A percentile compares a stretch with the other conserved stretches of the same genome.
Evolutionary conservation across 2,113 vertebrate species (phyloP).

Genomic region (Dicrurus megarhynchus): DNA sequence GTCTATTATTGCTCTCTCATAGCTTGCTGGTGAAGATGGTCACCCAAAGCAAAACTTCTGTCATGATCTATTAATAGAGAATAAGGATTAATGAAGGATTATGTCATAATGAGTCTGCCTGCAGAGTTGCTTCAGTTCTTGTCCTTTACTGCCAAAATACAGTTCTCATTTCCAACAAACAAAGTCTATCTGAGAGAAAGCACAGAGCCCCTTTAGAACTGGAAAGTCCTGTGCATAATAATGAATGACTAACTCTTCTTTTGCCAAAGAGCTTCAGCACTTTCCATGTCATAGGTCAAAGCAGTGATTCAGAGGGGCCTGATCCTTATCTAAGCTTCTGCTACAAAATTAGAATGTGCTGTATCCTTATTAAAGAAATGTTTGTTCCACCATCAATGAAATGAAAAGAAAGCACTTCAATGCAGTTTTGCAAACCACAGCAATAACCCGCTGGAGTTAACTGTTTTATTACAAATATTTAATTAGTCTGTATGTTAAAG

Average conservation of each 20-base stretch:
- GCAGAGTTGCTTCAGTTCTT: conserved; percentile 76
- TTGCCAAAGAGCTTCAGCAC: conserved; percentile 81
- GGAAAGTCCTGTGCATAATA: conserved; percentile 86
- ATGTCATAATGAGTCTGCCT: conserved; percentile 85
- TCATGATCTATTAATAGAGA: conserved; percentile 85
- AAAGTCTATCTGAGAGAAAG: conserved; percentile 88
- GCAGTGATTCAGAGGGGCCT: conserved; percentile 83
- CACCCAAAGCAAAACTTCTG: conserved; percentile 76
- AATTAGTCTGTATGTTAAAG: conserved; percentile 71
- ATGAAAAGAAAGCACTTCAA: conserved; percentile 77
- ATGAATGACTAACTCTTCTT: conserved; percentile 84
- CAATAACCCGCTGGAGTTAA: conserved; percentile 75
- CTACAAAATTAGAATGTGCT: conserved; percentile 78
- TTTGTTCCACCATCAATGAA: conserved; percentile 84
- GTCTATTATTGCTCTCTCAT: conserved; percentile 15
- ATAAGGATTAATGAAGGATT: conserved; percentile 85
- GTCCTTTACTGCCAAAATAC: conserved; percentile 87
- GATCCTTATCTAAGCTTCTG: conserved; percentile 89
- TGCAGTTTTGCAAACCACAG: conserved; percentile 78
- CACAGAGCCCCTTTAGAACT: conserved; percentile 81
- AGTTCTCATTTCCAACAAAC: conserved; percentile 89
- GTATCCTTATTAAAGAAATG: conserved; percentile 92
- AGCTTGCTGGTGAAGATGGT: conserved; percentile 68
- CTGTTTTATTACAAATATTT: conserved; percentile 78
- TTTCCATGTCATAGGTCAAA: conserved; percentile 87